A percentile compares a stretch with the other conserved stretches of the same genome.
phyloP scores from a whole-genome alignment of 2,888 invertebrate species.

The Lithophane leautieri region DNA sequence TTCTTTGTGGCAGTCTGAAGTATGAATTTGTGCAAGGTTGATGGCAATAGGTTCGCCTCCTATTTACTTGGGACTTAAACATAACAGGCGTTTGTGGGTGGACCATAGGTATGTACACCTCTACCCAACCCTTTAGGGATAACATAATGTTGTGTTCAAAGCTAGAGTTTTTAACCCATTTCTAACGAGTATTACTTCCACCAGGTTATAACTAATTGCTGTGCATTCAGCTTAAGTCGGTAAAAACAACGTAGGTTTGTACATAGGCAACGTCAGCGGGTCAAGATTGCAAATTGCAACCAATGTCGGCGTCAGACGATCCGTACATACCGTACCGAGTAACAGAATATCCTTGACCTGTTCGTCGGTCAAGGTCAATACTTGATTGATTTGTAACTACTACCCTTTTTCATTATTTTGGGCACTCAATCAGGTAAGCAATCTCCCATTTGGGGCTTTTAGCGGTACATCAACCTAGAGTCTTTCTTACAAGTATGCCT shows the following conservation, averaged over 20 bases:
- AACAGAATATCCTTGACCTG: constrained; percentile 23
- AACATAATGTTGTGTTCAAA: background rate
- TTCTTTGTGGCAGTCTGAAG: background rate
- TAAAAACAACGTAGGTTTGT: constrained; percentile 16
- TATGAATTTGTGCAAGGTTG: background rate
- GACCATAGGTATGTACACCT: background rate
- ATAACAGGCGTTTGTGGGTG: background rate
- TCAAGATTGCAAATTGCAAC: constrained; percentile 35
- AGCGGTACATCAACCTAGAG: too few species aligned
- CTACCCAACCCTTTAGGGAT: too few species aligned
- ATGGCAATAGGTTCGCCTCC: background rate
- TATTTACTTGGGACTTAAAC: background rate
- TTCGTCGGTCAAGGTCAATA: constrained; percentile 14
- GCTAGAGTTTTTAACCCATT: background rate
- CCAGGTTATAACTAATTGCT: background rate
- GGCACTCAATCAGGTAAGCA: background rate
- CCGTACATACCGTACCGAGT: background rate
- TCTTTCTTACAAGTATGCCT: background rate
- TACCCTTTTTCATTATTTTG: background rate
- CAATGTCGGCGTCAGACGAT: constrained; percentile 1
- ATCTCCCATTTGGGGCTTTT: background rate
- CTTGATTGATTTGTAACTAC: background rate
- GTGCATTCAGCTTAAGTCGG: background rate
- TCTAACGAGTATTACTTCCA: background rate
- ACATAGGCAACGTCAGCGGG: constrained; percentile 13